phyloP scores from a whole-genome alignment of 2,888 invertebrate genomes.

The Acanthococcus lagerstroemiae region DNA sequence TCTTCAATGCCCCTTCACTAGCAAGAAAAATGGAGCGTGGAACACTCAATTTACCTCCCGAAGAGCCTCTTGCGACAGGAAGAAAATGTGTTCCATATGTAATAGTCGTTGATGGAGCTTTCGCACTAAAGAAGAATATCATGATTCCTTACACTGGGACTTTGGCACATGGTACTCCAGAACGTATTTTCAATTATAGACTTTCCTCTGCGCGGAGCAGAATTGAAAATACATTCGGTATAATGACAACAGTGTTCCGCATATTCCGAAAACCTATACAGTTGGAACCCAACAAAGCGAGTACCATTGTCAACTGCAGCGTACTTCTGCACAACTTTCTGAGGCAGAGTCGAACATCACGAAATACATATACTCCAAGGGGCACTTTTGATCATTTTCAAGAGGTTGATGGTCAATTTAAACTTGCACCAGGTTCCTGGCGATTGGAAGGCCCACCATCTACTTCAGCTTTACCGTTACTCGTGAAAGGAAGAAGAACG shows the following conservation, averaged over 20 bases:
- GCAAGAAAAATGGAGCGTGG: background rate
- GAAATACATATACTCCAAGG: background rate
- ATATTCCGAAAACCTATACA: background rate
- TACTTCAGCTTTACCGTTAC: background rate
- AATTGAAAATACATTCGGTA: background rate
- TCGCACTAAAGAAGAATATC: background rate
- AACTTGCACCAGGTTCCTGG: background rate
- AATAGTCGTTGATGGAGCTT: background rate
- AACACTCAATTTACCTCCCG: background rate
- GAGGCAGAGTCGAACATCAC: background rate
- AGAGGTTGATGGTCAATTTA: background rate
- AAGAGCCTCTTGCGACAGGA: background rate
- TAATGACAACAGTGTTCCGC: background rate
- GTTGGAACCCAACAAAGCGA: background rate
- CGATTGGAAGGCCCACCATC: background rate
- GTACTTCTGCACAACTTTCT: background rate
- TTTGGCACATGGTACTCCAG: background rate
- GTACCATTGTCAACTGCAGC: background rate
- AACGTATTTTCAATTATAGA: background rate
- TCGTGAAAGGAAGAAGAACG: background rate
- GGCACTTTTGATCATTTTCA: background rate
- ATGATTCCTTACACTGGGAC: background rate
- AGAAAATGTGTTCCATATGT: background rate
- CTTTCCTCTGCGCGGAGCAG: background rate
- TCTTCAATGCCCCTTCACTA: background rate